Percentiles rank a stretch among this genome's conserved stretches.
phyloP scores from a whole-genome alignment of 2,113 vertebrate genomes.

The Chunga burmeisteri region DNA sequence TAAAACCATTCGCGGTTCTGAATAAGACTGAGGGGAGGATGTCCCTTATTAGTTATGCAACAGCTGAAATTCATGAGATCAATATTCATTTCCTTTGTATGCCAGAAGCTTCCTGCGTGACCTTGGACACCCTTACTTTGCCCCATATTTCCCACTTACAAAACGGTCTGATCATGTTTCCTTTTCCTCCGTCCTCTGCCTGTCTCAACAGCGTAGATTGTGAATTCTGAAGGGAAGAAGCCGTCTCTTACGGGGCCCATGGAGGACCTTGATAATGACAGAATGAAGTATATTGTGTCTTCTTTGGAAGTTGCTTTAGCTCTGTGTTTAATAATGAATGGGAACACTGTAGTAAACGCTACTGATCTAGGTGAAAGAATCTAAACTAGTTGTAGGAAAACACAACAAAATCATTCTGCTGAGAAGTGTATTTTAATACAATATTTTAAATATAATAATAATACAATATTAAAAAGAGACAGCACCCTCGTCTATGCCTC shows the following conservation, averaged over 20 bases:
- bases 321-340: background rate
- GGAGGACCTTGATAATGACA: background rate
- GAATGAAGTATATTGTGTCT: background rate
- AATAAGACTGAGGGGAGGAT: background rate
- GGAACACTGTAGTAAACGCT: background rate
- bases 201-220: background rate
- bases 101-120: slow-evolving; percentile 51
- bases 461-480: background rate
- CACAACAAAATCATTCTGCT: background rate
- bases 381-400: background rate
- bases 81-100: slow-evolving; percentile 56
- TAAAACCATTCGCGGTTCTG: background rate
- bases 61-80: slow-evolving; percentile 36
- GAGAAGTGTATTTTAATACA: background rate
- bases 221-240: background rate
- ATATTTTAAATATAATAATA: background rate
- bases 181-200: background rate
- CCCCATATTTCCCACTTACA: slow-evolving; percentile 42
- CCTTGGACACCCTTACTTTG: slow-evolving; percentile 13
- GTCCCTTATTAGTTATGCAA: background rate
- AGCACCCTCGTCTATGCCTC: background rate
- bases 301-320: background rate
- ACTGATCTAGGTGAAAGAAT: background rate
- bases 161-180: slow-evolving; percentile 23
- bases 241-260: background rate